phyloP scores from a whole-genome alignment of 37 sponge, comb jelly and placozoan genomes.

The Chondrilla cf. caribensis region DNA sequence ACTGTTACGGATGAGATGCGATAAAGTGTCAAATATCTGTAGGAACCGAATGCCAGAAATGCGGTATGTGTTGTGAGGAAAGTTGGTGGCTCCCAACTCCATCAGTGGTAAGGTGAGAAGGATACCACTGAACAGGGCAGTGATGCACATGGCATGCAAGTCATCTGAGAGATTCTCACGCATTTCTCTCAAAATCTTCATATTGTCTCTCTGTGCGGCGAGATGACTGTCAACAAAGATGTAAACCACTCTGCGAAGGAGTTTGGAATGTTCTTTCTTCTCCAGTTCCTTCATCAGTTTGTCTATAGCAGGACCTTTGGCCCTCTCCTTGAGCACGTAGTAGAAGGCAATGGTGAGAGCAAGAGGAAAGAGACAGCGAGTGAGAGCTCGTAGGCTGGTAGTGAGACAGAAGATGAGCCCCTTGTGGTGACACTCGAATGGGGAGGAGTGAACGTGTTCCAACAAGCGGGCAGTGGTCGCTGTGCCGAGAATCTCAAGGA shows the following conservation, averaged over 20 bases:
- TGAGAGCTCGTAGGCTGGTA: background rate
- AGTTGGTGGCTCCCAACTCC: background rate
- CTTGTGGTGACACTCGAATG: slow-evolving; percentile 5
- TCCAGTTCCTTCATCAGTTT: background rate
- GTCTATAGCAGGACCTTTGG: background rate
- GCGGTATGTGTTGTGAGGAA: background rate
- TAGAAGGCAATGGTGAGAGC: background rate
- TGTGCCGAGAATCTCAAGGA: slow-evolving; percentile 1
- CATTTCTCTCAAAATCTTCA: background rate
- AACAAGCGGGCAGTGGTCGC: background rate
- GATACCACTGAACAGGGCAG: background rate
- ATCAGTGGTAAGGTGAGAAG: background rate
- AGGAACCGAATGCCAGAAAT: background rate
- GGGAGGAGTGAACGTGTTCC: background rate
- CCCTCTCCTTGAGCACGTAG: background rate
- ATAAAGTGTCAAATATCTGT: background rate
- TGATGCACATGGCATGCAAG: background rate
- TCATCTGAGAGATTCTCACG: background rate
- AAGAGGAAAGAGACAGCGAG: slow-evolving; percentile 6
- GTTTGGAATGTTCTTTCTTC: background rate
- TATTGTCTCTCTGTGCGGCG: background rate
- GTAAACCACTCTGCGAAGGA: background rate
- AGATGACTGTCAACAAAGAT: background rate
- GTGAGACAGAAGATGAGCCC: background rate
- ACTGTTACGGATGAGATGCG: background rate